These are phyloP conservation scores for Solea solea DNA, from an alignment of 2,113 vertebrate species.

Conservation along the genomic window DNA sequence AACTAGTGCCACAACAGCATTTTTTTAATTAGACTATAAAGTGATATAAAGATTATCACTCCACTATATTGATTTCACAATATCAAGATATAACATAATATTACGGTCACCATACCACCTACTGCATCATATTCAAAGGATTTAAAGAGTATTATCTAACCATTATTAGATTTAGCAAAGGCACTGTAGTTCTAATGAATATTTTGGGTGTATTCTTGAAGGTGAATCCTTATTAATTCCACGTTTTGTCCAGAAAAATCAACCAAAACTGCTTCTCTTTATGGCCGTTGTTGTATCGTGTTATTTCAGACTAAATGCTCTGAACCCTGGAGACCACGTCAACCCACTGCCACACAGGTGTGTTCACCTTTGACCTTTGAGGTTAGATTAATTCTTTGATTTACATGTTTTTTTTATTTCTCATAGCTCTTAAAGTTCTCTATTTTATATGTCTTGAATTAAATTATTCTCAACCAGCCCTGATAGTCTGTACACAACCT, in stretches of 20 bases:
- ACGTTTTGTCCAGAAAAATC: neutral
- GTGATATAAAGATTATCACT: no score
- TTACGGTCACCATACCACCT: no score
- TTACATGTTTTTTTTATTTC: neutral
- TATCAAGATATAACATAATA: neutral
- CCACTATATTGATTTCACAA: no score
- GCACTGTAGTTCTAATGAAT: no score
- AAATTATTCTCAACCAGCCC: no score
- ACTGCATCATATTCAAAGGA: neutral
- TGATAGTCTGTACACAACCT: no score
- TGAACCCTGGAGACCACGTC: conserved; percentile 23
- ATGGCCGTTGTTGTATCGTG: conserved; percentile 10
- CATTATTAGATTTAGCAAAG: no score
- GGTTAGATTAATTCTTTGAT: neutral
- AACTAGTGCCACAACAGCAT: no score
- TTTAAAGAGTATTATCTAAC: no score
- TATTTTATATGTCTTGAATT: no score
- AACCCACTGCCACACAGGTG: conserved; percentile 41
- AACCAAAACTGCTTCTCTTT: conserved; percentile 13
- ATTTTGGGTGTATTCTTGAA: no score
- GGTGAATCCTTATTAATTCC: neutral
- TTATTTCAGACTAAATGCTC: conserved; percentile 40
- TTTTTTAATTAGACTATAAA: no score
- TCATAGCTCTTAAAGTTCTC: neutral
- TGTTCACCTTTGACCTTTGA: neutral